Conservation (phyloP, 2,888 invertebrate species). For the Cremastinae sp. region DNA sequence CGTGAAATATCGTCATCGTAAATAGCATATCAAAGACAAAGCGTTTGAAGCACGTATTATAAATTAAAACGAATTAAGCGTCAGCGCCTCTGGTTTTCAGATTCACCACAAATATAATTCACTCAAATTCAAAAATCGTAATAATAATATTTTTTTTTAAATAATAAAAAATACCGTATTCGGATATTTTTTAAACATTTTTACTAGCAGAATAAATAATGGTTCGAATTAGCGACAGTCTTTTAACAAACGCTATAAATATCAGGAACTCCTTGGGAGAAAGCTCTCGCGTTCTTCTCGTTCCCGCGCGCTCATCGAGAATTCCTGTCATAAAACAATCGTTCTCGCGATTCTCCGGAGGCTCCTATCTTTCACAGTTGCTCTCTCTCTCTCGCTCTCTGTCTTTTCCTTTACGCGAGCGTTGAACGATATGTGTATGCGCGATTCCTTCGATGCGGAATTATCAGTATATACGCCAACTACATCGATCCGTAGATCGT, state of each 20-base stretch:
- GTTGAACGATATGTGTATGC: not conserved
- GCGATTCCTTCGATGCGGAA: conserved; percentile 43
- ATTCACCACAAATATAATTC: too few species aligned
- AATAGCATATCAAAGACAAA: conserved; percentile 32
- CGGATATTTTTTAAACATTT: too few species aligned
- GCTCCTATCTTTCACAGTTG: conserved; percentile 20
- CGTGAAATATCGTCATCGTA: conserved; percentile 67
- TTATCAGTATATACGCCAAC: conserved; percentile 36
- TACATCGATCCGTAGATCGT: conserved; percentile 47
- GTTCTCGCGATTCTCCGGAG: conserved; percentile 55
- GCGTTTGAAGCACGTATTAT: conserved; percentile 4
- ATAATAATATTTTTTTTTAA: too few species aligned
- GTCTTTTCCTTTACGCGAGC: conserved; percentile 3
- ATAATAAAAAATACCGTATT: too few species aligned
- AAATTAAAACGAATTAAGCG: not conserved
- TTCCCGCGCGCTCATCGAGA: conserved; percentile 57
- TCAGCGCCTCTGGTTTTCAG: too few species aligned
- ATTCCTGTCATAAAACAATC: conserved; percentile 62
- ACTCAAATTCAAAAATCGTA: too few species aligned
- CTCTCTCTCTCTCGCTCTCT: conserved; percentile 24
- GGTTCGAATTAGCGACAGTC: conserved; percentile 13
- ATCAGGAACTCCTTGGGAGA: conserved; percentile 23
- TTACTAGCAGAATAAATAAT: not conserved
- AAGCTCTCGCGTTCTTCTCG: conserved; percentile 10
- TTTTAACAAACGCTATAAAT: conserved; percentile 3